A percentile compares a stretch with the other conserved stretches of the same genome.
phyloP scores from a whole-genome alignment of 2,888 invertebrate species.

The Empis livida region DNA sequence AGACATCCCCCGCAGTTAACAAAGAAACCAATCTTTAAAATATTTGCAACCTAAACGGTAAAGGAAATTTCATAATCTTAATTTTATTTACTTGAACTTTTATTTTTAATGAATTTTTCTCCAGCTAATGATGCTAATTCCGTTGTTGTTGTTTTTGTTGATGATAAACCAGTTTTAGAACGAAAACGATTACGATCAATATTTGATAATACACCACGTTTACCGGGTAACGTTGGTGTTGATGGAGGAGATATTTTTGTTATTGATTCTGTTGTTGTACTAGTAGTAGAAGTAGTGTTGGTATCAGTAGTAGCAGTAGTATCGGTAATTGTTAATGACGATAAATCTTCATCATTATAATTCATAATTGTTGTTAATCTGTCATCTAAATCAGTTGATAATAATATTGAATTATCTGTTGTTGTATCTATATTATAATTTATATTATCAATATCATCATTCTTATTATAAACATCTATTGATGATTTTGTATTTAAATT shows the following conservation, averaged over 20 bases:
- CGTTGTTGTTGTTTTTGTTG: slow-evolving; percentile 39
- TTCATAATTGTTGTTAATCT: slow-evolving; percentile 29
- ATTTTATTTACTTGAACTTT: too few relatives aligned
- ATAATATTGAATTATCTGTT: slow-evolving; percentile 17
- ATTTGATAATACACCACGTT: slow-evolving; percentile 20
- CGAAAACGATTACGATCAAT: slow-evolving; percentile 33
- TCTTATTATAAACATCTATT: too few relatives aligned
- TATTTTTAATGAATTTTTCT: too few relatives aligned
- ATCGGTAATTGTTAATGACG: slow-evolving; percentile 41
- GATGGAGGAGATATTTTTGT: slow-evolving; percentile 33
- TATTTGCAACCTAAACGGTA: too few relatives aligned
- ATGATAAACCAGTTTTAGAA: slow-evolving; percentile 29
- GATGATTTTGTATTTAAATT: slow-evolving; percentile 42
- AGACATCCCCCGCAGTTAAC: too few relatives aligned
- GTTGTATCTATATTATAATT: slow-evolving; percentile 21
- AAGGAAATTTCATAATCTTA: too few relatives aligned
- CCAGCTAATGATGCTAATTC: slow-evolving; percentile 18
- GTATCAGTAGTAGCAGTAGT: slow-evolving; percentile 42
- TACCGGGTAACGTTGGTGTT: slow-evolving; percentile 22
- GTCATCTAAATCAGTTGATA: slow-evolving; percentile 28
- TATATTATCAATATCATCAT: too few relatives aligned
- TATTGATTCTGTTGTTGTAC: slow-evolving; percentile 38
- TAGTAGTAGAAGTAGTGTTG: slow-evolving; percentile 38
- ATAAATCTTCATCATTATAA: slow-evolving; percentile 37
- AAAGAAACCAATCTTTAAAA: too few relatives aligned